These are phyloP conservation scores for Mellivora capensis DNA, from an alignment of 2,113 vertebrate species.

Conservation along the genomic window DNA sequence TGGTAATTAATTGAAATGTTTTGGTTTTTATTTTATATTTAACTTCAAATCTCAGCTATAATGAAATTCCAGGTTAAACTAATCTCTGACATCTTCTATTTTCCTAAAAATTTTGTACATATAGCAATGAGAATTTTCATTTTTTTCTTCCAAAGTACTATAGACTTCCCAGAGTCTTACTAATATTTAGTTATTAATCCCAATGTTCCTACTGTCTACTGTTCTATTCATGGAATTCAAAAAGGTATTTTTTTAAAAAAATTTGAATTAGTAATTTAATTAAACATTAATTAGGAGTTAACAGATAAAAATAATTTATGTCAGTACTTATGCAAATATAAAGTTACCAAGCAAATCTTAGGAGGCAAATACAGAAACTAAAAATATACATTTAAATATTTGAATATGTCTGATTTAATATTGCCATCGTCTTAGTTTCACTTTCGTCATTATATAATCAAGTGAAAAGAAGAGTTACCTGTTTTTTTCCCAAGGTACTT, in stretches of 20 bases:
- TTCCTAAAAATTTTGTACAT: not conserved
- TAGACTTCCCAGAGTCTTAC: not conserved
- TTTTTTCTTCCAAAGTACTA: not conserved
- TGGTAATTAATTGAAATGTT: not conserved
- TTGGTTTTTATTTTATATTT: not conserved
- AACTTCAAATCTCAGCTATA: not conserved
- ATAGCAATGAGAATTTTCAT: not conserved
- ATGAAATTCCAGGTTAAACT: not conserved
- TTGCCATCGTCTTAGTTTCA: not conserved
- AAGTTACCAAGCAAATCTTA: not conserved
- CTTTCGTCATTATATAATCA: not conserved
- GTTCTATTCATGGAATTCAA: not conserved
- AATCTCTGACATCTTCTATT: not conserved
- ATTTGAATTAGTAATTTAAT: not conserved
- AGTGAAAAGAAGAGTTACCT: not conserved
- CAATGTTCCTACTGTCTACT: not conserved
- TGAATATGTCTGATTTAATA: not conserved
- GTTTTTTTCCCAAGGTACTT: constrained; percentile 87
- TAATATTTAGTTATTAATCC: not conserved
- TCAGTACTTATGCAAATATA: not conserved
- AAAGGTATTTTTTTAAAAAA: not conserved
- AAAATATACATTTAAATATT: not conserved
- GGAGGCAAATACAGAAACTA: not conserved
- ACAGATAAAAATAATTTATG: not conserved
- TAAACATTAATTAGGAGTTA: not conserved